phyloP scores from a whole-genome alignment of 2,888 invertebrate species.

The Cryptophagus acutangulus region DNA sequence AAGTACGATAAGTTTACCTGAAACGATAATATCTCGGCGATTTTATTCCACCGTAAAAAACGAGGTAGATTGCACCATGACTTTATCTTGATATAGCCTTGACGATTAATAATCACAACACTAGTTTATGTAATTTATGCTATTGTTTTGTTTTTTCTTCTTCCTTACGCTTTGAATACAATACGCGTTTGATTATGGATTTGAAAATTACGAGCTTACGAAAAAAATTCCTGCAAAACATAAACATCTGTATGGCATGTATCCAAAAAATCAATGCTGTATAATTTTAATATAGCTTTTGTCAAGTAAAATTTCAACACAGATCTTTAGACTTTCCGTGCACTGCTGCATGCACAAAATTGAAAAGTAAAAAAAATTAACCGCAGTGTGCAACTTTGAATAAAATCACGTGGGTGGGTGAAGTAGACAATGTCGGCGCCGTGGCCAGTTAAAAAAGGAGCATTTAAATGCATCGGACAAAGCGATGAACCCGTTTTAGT shows the following conservation, averaged over 20 bases:
- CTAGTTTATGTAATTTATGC: too few relatives aligned
- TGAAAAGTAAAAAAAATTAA: too few relatives aligned
- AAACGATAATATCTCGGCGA: too few relatives aligned
- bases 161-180: too few relatives aligned
- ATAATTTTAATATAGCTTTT: conserved; percentile 19
- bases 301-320: not conserved
- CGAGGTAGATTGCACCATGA: too few relatives aligned
- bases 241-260: conserved; percentile 19
- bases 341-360: not conserved
- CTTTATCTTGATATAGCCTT: too few relatives aligned
- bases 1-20: too few relatives aligned
- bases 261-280: conserved; percentile 22
- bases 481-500: conserved; percentile 34
- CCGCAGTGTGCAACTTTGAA: not conserved
- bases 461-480: conserved; percentile 49
- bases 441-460: conserved; percentile 67
- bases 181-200: too few relatives aligned
- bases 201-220: not conserved
- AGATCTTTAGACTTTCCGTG: too few relatives aligned
- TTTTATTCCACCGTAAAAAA: too few relatives aligned
- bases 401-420: not conserved
- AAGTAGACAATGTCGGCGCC: conserved; percentile 56
- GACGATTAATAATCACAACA: too few relatives aligned
- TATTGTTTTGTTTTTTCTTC: too few relatives aligned
- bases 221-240: not conserved